Base-by-base conservation (phyloP, 2,113 vertebrate species). In the Amphilophus citrinellus region DNA sequence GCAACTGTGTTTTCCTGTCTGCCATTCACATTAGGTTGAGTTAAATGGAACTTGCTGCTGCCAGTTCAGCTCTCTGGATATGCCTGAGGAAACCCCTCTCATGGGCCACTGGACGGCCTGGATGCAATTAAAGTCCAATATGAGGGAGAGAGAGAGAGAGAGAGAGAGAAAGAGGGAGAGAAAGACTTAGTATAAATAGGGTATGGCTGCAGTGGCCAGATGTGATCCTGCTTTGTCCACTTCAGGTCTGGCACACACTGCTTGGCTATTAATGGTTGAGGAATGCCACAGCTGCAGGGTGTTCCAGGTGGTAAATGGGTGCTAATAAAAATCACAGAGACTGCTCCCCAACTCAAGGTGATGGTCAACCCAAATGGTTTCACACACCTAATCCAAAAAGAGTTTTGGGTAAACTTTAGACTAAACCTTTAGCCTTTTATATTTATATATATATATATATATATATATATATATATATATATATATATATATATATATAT, bases 61-160 rank as follows among this genome's bases (percentile, higher is more conserved):
- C 47, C 92, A 61, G 71, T 77, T 59, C 83, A 56, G 44, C 80
- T 87, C 68, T 35, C 83, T 88, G 84, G 92, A 94, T 93, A 93
- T 6, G 84, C 95, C 93, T 94, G 93, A 95, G 95, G 95, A 92
- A 95, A 96, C 92, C 93, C 95, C 96, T 95, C 93, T 86, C n/a
- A 57, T 39, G 9, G 30, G 81, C 89, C 88, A 82, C 91, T 84
- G 84, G 82, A 83, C 11, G 2, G 88, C 77, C 85, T 94, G 90
- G 83, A 90, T 89, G 88, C 88, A 93, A 93, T 93, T 93, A 94
- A 84, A 88, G 80, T 88, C 73, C 84, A 91, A 93, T 86, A 86
- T 83, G 68, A 82, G 76, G 60, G 20, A 53, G 66, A 50, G 66
- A 44, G 42, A 44, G 79, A 84, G 79, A 44, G 42, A 44, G 42